A percentile compares a stretch with the other conserved stretches of the same genome.
phyloP scores from a whole-genome alignment of 1,140 invertebrate genomes.

The Meteorus sp. region DNA sequence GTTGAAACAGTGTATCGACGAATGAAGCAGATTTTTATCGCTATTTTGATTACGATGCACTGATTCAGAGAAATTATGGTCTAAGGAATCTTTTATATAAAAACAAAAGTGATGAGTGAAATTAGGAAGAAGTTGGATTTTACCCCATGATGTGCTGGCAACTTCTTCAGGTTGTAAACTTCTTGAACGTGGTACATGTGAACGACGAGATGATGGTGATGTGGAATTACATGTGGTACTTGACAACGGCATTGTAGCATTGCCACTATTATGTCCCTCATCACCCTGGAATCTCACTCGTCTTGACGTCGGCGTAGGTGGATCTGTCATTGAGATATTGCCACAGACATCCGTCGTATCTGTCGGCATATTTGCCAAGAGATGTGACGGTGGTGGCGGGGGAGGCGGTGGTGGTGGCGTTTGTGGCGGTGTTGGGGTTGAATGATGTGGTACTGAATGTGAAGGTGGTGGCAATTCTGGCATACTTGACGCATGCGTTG shows the following conservation, averaged over 20 bases:
- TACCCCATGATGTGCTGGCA: constrained; percentile 55
- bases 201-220: constrained; percentile 46
- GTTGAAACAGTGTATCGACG: too few relatives aligned
- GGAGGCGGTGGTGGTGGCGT: constrained; percentile 44
- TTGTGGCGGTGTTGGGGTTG: constrained; percentile 39
- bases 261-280: constrained; percentile 54
- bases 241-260: constrained; percentile 52
- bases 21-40: too few relatives aligned
- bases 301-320: constrained; percentile 50
- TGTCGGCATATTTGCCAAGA: constrained; percentile 28
- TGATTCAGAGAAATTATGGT: too few relatives aligned
- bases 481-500: constrained; percentile 67
- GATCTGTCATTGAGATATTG: constrained; percentile 36
- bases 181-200: constrained; percentile 49
- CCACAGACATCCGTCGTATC: constrained; percentile 37
- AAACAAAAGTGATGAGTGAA: constrained; percentile 2
- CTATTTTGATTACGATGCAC: too few relatives aligned
- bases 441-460: constrained; percentile 30
- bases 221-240: constrained; percentile 39
- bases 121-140: background rate
- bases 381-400: constrained; percentile 16
- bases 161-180: constrained; percentile 53
- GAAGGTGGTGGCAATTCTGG: constrained; percentile 62
- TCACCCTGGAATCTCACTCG: constrained; percentile 70
- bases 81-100: too few relatives aligned